phyloP scores from a whole-genome alignment of 2,113 vertebrate species.

The Amblyopsis rosae region DNA sequence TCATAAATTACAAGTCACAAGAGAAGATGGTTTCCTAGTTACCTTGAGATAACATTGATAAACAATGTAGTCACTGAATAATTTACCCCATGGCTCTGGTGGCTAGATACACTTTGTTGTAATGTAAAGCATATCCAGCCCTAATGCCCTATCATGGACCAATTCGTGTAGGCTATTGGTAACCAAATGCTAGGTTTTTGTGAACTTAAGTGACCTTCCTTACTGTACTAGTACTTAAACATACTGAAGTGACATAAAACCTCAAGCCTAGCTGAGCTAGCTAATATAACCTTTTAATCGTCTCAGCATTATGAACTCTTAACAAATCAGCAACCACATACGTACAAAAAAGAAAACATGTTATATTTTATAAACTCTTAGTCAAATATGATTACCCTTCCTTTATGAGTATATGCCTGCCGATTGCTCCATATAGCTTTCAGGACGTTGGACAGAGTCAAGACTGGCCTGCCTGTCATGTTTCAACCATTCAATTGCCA shows the following conservation, averaged over 20 bases:
- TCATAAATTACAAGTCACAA: not conserved
- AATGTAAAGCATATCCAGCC: no score
- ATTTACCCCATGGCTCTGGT: not conserved
- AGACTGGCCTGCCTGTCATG: slow-evolving; percentile 52
- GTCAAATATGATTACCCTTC: slow-evolving; percentile 32
- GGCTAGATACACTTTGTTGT: not conserved
- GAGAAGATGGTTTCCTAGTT: no score
- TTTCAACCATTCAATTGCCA: slow-evolving; percentile 2
- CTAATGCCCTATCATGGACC: no score
- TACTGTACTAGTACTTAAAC: no score
- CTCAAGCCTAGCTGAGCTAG: not conserved
- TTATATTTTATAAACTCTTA: not conserved
- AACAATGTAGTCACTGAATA: not conserved
- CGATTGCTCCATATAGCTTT: slow-evolving; percentile 29
- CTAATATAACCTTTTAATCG: slow-evolving; percentile 5
- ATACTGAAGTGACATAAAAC: no score
- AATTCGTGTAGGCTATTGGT: no score
- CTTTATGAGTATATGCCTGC: slow-evolving; percentile 11
- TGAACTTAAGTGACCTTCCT: no score
- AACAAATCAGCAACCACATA: not conserved
- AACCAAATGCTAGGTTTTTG: no score
- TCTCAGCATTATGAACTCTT: not conserved
- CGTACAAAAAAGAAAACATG: not conserved
- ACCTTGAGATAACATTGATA: not conserved
- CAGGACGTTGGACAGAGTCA: slow-evolving; percentile 43